Conservation (phyloP, 2,888 invertebrate genomes). For the Apodemia duryi region DNA sequence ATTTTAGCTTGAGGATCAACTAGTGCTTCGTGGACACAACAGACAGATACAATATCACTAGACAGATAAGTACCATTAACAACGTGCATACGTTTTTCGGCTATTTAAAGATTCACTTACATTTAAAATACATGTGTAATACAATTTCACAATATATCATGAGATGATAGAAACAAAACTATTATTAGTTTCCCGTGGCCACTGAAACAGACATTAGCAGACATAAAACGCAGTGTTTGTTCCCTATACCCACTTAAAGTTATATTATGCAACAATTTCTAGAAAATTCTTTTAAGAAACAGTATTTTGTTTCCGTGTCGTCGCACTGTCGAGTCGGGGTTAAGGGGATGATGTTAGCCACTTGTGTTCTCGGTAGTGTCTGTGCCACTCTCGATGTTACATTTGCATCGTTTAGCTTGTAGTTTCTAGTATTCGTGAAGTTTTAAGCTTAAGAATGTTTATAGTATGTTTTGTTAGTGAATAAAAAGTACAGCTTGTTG, state of each 20-base stretch:
- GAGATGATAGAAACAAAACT: too few species aligned
- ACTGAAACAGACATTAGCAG: not conserved
- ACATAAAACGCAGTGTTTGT: not conserved
- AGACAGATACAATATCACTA: too few species aligned
- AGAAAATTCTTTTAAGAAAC: constrained; percentile 8
- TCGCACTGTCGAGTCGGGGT: constrained; percentile 8
- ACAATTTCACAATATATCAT: too few species aligned
- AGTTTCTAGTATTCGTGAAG: not conserved
- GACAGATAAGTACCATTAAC: too few species aligned
- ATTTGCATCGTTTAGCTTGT: constrained; percentile 10
- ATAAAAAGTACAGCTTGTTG: too few species aligned
- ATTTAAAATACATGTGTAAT: too few species aligned
- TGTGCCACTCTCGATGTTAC: constrained; percentile 1
- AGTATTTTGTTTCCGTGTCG: constrained; percentile 4
- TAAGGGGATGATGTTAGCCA: constrained; percentile 10
- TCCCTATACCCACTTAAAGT: not conserved
- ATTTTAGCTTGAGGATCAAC: too few species aligned
- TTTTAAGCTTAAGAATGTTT: not conserved
- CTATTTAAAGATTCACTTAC: too few species aligned
- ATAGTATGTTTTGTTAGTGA: too few species aligned
- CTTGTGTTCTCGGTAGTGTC: constrained; percentile 1
- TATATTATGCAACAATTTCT: not conserved
- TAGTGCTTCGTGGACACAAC: too few species aligned
- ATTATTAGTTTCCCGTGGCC: too few species aligned
- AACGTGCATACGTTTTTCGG: too few species aligned